Evolutionary conservation across 2,797 vertebrate species (phyloP).

Genomic region (Melanogrammus aeglefinus): DNA sequence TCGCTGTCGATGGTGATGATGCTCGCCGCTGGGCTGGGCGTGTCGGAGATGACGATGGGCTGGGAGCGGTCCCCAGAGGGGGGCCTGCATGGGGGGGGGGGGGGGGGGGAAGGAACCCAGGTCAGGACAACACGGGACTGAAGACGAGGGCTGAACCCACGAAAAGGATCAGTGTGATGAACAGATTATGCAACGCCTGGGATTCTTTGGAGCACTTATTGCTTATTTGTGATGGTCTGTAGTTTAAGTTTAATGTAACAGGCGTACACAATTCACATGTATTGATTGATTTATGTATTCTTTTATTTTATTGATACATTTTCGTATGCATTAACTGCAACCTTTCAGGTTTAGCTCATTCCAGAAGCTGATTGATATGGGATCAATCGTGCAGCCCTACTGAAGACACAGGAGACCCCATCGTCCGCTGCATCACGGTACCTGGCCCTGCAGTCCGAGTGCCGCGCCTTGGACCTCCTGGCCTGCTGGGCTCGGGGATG

Average conservation of each 20-base stretch:
- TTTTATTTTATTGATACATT: not conserved
- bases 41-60: slow-evolving; percentile 96
- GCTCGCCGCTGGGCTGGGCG: slow-evolving; percentile 93
- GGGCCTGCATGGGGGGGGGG: slow-evolving; percentile 64
- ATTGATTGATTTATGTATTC: not conserved
- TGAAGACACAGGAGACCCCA: slow-evolving; percentile 9
- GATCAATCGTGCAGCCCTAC: not conserved
- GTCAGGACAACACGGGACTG: not conserved
- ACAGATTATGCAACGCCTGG: not conserved
- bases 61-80: slow-evolving; percentile 81
- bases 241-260: not conserved
- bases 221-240: not conserved
- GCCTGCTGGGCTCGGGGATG: slow-evolving; percentile 82
- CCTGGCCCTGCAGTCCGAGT: slow-evolving; percentile 78
- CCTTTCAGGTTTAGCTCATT: no score
- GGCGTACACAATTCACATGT: not conserved
- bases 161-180: not conserved
- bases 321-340: no score
- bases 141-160: not conserved
- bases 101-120: not conserved
- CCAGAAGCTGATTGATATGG: no score
- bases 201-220: not conserved
- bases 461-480: slow-evolving; percentile 85
- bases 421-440: slow-evolving; percentile 36
- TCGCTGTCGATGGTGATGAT: slow-evolving; percentile 99